Conservation (phyloP, 2,888 invertebrate genomes). For the Cosmopolites sordidus region DNA sequence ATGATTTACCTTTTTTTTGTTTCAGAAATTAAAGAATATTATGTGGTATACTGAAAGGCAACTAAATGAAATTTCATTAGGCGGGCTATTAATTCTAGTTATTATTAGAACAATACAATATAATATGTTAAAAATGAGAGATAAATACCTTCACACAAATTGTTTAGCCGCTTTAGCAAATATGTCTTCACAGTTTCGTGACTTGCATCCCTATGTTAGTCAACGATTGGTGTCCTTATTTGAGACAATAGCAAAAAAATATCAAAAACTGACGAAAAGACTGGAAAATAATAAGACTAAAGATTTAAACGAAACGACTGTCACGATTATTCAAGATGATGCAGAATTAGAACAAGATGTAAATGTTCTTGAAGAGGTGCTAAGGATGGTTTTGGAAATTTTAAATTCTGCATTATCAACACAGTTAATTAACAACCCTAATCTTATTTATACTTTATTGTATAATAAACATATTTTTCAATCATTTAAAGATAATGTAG, state of each 20-base stretch:
- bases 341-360: constrained; percentile 72
- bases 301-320: constrained; percentile 30
- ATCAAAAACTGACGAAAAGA: constrained; percentile 58
- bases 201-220: constrained; percentile 92
- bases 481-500: constrained; percentile 78
- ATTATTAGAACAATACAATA: constrained; percentile 96
- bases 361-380: constrained; percentile 70
- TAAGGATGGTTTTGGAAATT: constrained; percentile 95
- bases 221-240: constrained; percentile 90
- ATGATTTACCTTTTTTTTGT: constrained; percentile 20
- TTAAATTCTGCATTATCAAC: constrained; percentile 91
- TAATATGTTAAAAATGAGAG: constrained; percentile 93
- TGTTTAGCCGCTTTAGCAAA: constrained; percentile 97
- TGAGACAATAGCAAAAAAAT: constrained; percentile 86
- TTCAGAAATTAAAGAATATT: constrained; percentile 79
- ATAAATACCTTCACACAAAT: constrained; percentile 97
- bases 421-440: constrained; percentile 81
- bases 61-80: constrained; percentile 88
- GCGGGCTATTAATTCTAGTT: constrained; percentile 89
- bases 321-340: constrained; percentile 36
- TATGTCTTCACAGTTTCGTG: constrained; percentile 91
- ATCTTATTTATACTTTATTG: constrained; percentile 91
- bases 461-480: constrained; percentile 91
- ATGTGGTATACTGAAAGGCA: constrained; percentile 92
- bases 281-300: constrained; percentile 30